A percentile compares a stretch with the other conserved stretches of the same genome.
Evolutionary conservation across 1,140 invertebrate genomes (phyloP).

Genomic region (Drosophila auraria): DNA sequence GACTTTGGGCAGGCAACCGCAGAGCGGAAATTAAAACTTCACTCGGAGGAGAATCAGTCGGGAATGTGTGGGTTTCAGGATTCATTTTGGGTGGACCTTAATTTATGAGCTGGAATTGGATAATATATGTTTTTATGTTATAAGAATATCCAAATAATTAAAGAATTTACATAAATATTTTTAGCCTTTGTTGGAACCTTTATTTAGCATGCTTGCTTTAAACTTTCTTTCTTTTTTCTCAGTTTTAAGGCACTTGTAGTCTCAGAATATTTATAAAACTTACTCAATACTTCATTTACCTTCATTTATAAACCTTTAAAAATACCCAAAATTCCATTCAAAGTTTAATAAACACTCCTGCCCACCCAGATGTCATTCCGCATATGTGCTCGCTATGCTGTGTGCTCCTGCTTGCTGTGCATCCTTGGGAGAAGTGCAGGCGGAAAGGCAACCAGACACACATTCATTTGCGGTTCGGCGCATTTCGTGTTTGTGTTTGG

Average conservation of each 20-base stretch:
- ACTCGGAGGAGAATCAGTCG: conserved; percentile 19
- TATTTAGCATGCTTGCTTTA: no score
- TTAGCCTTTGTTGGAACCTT: no score
- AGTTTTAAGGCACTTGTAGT: background rate
- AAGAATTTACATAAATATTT: no score
- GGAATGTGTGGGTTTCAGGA: background rate
- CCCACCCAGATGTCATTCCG: background rate
- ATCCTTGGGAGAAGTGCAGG: conserved; percentile 25
- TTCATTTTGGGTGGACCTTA: background rate
- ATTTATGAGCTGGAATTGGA: background rate
- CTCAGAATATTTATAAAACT: background rate
- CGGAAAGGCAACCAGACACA: conserved; percentile 28
- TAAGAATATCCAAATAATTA: no score
- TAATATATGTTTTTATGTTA: background rate
- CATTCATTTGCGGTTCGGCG: conserved; percentile 29
- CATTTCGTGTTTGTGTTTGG: conserved; percentile 19
- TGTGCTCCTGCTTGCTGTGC: conserved; percentile 15
- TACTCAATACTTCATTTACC: background rate
- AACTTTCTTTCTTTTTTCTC: no score
- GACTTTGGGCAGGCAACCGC: conserved; percentile 46
- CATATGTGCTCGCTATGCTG: background rate
- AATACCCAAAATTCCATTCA: background rate
- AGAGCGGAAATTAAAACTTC: conserved; percentile 76
- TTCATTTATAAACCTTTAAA: background rate
- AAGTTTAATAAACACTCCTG: background rate